A percentile compares a stretch with the other conserved stretches of the same genome.
phyloP scores from a whole-genome alignment of 1,140 invertebrate genomes.

The Macrobrachium nipponense region DNA sequence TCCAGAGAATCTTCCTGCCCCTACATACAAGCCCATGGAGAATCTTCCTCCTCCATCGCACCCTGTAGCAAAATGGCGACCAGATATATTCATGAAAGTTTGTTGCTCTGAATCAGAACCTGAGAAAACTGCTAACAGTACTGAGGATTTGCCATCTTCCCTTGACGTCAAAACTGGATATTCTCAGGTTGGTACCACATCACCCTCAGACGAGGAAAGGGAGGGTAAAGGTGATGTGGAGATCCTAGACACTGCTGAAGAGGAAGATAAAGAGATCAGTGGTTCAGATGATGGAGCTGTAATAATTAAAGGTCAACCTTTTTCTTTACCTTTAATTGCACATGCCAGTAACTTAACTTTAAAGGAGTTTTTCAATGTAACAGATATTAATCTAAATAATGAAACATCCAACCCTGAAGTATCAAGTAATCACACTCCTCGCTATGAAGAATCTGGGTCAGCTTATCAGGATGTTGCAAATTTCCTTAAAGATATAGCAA shows the following conservation, averaged over 20 bases:
- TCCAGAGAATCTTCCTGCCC: conserved; percentile 54
- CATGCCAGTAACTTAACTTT: not conserved
- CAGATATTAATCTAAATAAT: not conserved
- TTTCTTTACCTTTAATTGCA: no score
- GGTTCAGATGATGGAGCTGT: not conserved
- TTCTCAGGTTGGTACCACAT: not conserved
- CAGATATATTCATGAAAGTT: conserved; percentile 45
- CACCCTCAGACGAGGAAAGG: no score
- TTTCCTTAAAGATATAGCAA: conserved; percentile 58
- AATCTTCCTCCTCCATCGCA: conserved; percentile 32
- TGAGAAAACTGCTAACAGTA: not conserved
- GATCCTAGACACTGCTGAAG: not conserved
- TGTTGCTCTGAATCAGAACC: conserved; percentile 28
- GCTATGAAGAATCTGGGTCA: conserved; percentile 49
- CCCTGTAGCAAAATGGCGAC: conserved; percentile 40
- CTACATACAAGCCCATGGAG: conserved; percentile 40
- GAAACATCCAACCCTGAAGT: conserved; percentile 4
- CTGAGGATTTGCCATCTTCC: not conserved
- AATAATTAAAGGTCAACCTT: no score
- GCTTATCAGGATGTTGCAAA: conserved; percentile 56
- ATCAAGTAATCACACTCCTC: conserved; percentile 40
- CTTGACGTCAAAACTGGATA: conserved; percentile 23
- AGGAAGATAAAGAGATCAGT: not conserved
- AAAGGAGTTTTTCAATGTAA: not conserved
- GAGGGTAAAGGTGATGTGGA: not conserved